Evolutionary conservation across 2,797 vertebrate species (phyloP).

Genomic region (Scarus forsteni): DNA sequence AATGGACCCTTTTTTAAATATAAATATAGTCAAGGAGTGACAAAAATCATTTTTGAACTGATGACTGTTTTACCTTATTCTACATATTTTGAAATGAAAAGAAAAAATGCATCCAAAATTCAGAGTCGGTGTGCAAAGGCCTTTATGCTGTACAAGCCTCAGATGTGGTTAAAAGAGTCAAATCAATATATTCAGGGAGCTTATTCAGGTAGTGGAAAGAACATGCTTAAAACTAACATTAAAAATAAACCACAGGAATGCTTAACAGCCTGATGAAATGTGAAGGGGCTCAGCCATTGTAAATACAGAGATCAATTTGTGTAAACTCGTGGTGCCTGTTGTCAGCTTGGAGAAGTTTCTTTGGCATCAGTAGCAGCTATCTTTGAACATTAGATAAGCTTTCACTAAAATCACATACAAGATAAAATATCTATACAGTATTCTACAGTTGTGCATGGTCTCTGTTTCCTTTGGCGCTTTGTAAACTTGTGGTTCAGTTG

Average conservation of each 20-base stretch:
- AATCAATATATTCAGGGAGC: slow-evolving; percentile 25
- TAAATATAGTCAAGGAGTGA: not conserved
- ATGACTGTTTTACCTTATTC: too few species aligned
- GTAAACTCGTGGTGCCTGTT: slow-evolving; percentile 36
- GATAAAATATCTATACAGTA: slow-evolving; percentile 74
- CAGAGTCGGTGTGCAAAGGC: slow-evolving; percentile 1
- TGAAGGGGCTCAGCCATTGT: slow-evolving; percentile 15
- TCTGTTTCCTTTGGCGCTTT: slow-evolving; percentile 59
- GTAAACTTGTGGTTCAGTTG: slow-evolving; percentile 44
- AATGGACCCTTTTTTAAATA: too few species aligned
- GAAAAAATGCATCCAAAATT: too few species aligned
- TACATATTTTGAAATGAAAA: too few species aligned
- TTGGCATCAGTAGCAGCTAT: slow-evolving; percentile 56
- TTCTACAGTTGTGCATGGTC: slow-evolving; percentile 71
- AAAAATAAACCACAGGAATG: slow-evolving; percentile 24
- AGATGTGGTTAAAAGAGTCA: slow-evolving; percentile 17
- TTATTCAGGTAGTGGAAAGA: slow-evolving; percentile 39
- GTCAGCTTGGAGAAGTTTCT: slow-evolving; percentile 39
- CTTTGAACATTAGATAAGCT: slow-evolving; percentile 54
- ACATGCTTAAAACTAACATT: slow-evolving; percentile 36
- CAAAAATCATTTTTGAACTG: too few species aligned
- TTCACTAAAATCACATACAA: slow-evolving; percentile 52
- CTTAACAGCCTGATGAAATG: slow-evolving; percentile 19
- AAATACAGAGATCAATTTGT: not conserved
- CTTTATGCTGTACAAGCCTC: not conserved